Conservation (phyloP, 2,888 invertebrate species). For the Dynastes hyllus region DNA sequence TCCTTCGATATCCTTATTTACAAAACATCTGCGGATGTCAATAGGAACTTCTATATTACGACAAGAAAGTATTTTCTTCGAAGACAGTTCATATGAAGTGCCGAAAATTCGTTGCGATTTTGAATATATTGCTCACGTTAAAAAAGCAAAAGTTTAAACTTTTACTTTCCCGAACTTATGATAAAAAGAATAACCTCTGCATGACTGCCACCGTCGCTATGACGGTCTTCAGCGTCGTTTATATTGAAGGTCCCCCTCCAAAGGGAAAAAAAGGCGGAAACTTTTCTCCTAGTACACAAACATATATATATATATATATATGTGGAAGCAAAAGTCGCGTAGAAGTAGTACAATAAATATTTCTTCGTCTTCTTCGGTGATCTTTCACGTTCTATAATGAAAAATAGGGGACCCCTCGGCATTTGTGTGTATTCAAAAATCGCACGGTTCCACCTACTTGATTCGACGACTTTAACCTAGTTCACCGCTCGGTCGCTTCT, state of each 20-base stretch:
- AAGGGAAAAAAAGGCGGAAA: neutral
- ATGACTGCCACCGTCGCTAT: neutral
- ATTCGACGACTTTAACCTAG: conserved; percentile 41
- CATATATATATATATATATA: neutral
- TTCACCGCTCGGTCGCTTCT: conserved; percentile 51
- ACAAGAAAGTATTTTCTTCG: neutral
- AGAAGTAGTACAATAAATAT: conserved; percentile 23
- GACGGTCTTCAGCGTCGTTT: neutral
- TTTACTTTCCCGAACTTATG: conserved; percentile 22
- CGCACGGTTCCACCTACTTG: conserved; percentile 12
- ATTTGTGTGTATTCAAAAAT: conserved; percentile 41
- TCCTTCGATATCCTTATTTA: no score
- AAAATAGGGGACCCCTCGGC: conserved; percentile 19
- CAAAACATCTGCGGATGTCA: neutral
- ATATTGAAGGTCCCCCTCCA: neutral
- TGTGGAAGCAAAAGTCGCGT: neutral
- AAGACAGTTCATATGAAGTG: neutral
- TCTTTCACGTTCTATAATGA: conserved; percentile 18
- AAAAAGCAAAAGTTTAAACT: conserved; percentile 17
- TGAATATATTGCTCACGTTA: neutral
- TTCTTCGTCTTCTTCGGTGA: conserved; percentile 3
- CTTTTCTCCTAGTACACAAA: neutral
- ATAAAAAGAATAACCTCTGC: conserved; percentile 21
- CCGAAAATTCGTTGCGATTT: neutral
- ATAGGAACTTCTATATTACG: neutral